These are phyloP conservation scores for Corythucha ciliata DNA, from an alignment of 2,888 invertebrate species.

Conservation along the genomic window DNA sequence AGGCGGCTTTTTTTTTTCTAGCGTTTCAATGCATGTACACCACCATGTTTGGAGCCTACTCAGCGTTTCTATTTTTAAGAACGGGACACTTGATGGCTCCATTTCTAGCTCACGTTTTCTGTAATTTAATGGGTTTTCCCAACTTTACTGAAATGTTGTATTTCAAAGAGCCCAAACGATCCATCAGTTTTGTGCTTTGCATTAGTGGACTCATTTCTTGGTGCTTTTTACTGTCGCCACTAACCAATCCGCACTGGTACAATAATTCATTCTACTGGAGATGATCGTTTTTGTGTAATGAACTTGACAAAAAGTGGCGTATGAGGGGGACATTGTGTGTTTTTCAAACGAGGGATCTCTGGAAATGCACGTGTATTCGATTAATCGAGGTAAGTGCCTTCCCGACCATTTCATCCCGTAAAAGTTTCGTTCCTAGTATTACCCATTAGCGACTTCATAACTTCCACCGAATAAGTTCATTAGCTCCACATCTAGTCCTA, in stretches of 20 bases:
- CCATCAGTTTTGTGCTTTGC: slow-evolving; percentile 56
- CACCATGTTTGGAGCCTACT: slow-evolving; percentile 87
- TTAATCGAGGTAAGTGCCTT: too few species aligned
- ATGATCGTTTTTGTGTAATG: too few species aligned
- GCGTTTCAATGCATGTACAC: slow-evolving; percentile 87
- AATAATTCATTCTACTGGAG: slow-evolving; percentile 43
- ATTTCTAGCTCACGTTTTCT: slow-evolving; percentile 83
- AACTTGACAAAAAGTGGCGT: too few species aligned
- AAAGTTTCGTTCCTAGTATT: background rate
- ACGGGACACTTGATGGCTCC: slow-evolving; percentile 86
- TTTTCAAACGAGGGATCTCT: too few species aligned
- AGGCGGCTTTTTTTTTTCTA: too few species aligned
- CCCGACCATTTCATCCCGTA: too few species aligned
- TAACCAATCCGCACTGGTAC: slow-evolving; percentile 59
- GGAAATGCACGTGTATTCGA: too few species aligned
- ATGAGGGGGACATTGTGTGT: too few species aligned
- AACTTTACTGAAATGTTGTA: slow-evolving; percentile 64
- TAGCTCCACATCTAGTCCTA: background rate
- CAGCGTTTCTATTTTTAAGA: slow-evolving; percentile 79
- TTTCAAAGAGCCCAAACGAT: slow-evolving; percentile 51
- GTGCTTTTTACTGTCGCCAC: slow-evolving; percentile 62
- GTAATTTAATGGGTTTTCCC: slow-evolving; percentile 95
- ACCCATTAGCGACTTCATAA: background rate
- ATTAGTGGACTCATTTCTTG: slow-evolving; percentile 66
- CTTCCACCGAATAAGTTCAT: background rate